phyloP scores from a whole-genome alignment of 1,140 invertebrate genomes.

The Drosophila kurseongensis region DNA sequence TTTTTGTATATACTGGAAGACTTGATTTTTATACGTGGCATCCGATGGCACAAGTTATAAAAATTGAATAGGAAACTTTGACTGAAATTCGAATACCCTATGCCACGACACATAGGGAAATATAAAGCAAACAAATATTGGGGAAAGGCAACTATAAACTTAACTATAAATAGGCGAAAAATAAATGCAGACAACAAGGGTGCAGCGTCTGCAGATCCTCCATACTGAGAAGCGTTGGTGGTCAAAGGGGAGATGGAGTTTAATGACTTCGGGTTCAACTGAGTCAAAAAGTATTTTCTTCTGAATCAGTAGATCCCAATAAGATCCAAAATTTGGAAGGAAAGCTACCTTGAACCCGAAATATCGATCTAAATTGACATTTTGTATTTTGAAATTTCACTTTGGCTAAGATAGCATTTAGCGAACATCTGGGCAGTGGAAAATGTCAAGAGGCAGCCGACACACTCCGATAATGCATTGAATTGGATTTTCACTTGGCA shows the following conservation, averaged over 20 bases:
- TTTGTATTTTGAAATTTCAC: too few species aligned
- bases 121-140: constrained; percentile 24
- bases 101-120: constrained; percentile 5
- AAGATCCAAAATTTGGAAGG: too few species aligned
- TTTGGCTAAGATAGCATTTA: constrained; percentile 8
- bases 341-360: not conserved
- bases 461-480: constrained; percentile 1
- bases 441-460: constrained; percentile 36
- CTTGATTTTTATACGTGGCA: not conserved
- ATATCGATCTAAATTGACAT: not conserved
- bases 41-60: not conserved
- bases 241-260: constrained; percentile 7
- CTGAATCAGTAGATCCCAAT: too few species aligned
- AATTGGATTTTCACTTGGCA: constrained; percentile 18
- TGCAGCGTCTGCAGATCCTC: constrained; percentile 6
- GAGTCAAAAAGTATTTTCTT: not conserved
- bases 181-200: constrained; percentile 33
- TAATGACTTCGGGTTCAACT: constrained; percentile 49
- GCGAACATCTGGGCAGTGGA: constrained; percentile 53
- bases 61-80: not conserved
- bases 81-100: not conserved
- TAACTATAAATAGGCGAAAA: constrained; percentile 62
- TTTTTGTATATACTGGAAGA: not conserved
- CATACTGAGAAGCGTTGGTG: constrained; percentile 11
- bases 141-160: constrained; percentile 7